These are phyloP conservation scores for Marronus borbonicus DNA, from an alignment of 2,888 invertebrate species.

Conservation along the genomic window DNA sequence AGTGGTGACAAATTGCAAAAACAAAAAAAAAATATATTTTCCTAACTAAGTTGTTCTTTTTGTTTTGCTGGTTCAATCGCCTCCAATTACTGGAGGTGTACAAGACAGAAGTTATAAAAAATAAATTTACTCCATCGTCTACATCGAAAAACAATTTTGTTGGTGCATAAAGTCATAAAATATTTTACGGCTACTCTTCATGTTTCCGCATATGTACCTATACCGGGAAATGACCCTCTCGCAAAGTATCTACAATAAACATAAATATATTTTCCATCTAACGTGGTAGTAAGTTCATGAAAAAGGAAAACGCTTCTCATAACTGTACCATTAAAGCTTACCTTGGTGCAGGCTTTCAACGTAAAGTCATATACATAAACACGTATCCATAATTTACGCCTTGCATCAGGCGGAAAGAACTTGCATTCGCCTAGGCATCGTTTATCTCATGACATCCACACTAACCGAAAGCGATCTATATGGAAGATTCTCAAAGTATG, in stretches of 20 bases:
- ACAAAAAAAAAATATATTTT: no score
- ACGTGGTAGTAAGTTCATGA: not conserved
- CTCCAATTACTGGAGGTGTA: no score
- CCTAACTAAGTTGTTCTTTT: no score
- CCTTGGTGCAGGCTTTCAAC: not conserved
- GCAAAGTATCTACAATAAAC: not conserved
- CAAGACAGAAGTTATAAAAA: no score
- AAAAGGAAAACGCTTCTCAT: not conserved
- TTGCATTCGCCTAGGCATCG: not conserved
- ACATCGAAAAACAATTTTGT: not conserved
- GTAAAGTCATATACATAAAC: slow-evolving; percentile 1
- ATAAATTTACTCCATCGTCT: not conserved
- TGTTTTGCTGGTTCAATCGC: no score
- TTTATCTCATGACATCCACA: not conserved
- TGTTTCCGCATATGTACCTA: not conserved
- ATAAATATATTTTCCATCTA: not conserved
- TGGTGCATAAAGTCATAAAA: not conserved
- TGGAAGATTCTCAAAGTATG: not conserved
- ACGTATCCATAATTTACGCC: slow-evolving; percentile 21
- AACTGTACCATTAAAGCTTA: not conserved
- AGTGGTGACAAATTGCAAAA: no score
- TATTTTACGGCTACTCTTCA: not conserved
- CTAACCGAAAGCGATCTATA: not conserved
- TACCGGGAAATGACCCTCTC: not conserved
- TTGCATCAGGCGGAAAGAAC: not conserved